A percentile compares a stretch with the other conserved stretches of the same genome.
phyloP scores from a whole-genome alignment of 1,140 invertebrate species.

The Heterodera carotae region DNA sequence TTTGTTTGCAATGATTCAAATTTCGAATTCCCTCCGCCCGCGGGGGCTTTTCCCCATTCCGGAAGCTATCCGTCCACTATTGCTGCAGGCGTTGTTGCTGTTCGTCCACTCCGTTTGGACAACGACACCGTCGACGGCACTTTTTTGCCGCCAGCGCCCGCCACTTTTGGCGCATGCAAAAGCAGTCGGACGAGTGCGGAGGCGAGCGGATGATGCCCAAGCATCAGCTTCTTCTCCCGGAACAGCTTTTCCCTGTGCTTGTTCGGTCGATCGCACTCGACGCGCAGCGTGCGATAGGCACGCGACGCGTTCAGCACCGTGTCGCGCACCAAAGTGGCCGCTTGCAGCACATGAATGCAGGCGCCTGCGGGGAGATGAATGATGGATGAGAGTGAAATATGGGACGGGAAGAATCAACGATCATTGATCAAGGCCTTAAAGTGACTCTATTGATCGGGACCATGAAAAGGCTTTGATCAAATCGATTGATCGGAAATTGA shows the following conservation, averaged over 20 bases:
- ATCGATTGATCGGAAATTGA: too few species aligned
- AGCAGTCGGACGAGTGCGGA: conserved; percentile 47
- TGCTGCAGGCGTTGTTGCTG: background rate
- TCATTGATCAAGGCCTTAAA: too few species aligned
- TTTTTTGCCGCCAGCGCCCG: too few species aligned
- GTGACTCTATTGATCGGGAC: too few species aligned
- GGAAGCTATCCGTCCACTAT: background rate
- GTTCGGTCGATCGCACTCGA: conserved; percentile 54
- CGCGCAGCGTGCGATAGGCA: conserved; percentile 53
- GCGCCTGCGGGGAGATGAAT: conserved; percentile 67
- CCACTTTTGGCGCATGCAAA: background rate
- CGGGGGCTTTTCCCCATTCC: background rate
- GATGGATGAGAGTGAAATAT: too few species aligned
- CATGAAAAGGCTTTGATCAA: too few species aligned
- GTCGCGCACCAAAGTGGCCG: conserved; percentile 83
- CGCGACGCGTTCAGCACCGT: conserved; percentile 64
- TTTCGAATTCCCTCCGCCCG: too few species aligned
- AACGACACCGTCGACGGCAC: background rate
- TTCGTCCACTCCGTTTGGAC: background rate
- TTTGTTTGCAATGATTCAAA: too few species aligned
- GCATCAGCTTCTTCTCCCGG: conserved; percentile 43
- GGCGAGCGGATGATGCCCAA: conserved; percentile 47
- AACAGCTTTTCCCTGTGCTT: conserved; percentile 60
- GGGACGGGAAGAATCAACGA: too few species aligned
- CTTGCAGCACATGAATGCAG: conserved; percentile 72